Percentiles rank a stretch among this genome's conserved stretches.
phyloP scores from a whole-genome alignment of 1,140 invertebrate species.

The Stegodyphus dumicola region DNA sequence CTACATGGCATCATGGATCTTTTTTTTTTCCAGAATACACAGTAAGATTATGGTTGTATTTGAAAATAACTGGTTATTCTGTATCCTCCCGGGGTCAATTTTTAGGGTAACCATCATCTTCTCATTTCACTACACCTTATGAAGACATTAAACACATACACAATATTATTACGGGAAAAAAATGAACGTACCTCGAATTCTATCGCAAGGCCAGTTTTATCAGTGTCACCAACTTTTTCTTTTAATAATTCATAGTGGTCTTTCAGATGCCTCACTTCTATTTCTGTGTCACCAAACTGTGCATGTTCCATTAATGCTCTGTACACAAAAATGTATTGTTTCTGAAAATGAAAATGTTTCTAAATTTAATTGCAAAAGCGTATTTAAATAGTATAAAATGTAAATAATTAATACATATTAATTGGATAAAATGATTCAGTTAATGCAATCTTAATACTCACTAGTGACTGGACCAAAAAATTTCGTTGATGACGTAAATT shows the following conservation, averaged over 20 bases:
- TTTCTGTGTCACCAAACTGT: constrained; percentile 93
- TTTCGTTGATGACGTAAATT: constrained; percentile 75
- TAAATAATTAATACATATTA: neutral
- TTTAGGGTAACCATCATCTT: too few species aligned
- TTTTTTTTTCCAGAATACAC: too few species aligned
- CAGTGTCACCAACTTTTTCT: constrained; percentile 70
- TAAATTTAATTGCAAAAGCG: neutral
- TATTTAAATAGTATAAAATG: neutral
- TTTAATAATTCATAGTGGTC: constrained; percentile 73
- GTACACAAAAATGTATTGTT: constrained; percentile 98
- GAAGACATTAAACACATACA: neutral
- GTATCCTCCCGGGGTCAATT: too few species aligned
- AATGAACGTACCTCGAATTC: constrained; percentile 80
- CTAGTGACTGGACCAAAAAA: constrained; percentile 90
- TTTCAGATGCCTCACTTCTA: constrained; percentile 79
- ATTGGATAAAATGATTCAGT: neutral
- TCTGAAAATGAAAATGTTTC: constrained; percentile 67
- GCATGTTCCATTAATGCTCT: constrained; percentile 92
- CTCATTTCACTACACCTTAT: too few species aligned
- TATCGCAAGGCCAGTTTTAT: constrained; percentile 67
- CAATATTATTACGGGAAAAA: neutral
- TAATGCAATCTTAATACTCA: constrained; percentile 23
- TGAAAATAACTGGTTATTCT: too few species aligned
- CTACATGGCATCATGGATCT: too few species aligned
- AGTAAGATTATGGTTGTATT: too few species aligned